A percentile compares a stretch with the other conserved stretches of the same genome.
phyloP scores from a whole-genome alignment of 1,140 invertebrate genomes.

The Chionoecetes opilio region DNA sequence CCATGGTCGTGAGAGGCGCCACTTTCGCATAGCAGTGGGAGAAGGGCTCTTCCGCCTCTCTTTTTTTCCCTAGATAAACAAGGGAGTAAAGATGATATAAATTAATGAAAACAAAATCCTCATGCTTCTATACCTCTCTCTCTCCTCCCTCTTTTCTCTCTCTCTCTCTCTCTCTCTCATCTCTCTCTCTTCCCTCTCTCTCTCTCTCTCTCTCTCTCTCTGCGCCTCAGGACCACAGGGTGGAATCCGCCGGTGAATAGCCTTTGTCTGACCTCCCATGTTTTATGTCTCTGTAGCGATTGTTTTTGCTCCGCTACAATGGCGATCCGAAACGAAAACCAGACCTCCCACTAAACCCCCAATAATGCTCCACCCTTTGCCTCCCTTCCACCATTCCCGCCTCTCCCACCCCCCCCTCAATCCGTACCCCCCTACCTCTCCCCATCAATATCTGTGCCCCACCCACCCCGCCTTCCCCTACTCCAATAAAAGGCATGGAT shows the following conservation, averaged over 20 bases:
- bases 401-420: background rate
- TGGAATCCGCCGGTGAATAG: constrained; percentile 30
- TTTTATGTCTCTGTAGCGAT: constrained; percentile 39
- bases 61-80: background rate
- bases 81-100: no score
- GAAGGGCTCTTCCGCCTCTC: background rate
- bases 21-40: no score
- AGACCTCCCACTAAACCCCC: background rate
- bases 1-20: no score
- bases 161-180: background rate
- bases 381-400: background rate
- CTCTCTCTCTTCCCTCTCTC: constrained; percentile 1
- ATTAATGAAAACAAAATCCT: no score
- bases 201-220: background rate
- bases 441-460: background rate
- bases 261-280: constrained; percentile 33
- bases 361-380: no score
- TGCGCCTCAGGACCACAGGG: background rate
- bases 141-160: background rate
- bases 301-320: constrained; percentile 1
- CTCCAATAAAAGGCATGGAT: background rate
- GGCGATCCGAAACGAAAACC: background rate
- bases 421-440: background rate
- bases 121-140: no score
- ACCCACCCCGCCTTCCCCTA: background rate